Conservation (phyloP, 1,140 invertebrate genomes). For the Neodiprion virginianus region DNA sequence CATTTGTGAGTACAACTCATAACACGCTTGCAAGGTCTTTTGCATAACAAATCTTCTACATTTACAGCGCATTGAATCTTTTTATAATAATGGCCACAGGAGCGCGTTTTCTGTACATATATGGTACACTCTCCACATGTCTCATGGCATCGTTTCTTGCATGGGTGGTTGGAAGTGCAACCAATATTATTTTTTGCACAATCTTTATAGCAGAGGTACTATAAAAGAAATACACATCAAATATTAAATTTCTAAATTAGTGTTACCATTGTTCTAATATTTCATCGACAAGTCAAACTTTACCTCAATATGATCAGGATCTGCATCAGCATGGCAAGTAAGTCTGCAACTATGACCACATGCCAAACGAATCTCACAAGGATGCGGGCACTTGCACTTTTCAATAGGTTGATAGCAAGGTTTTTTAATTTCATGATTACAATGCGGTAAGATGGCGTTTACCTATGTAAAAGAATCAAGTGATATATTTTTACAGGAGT, state of each 20-base stretch:
- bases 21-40: constrained; percentile 55
- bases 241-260: constrained; percentile 46
- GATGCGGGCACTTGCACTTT: constrained; percentile 48
- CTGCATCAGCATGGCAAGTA: constrained; percentile 58
- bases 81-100: constrained; percentile 55
- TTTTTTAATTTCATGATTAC: constrained; percentile 40
- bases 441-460: neutral
- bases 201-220: constrained; percentile 61
- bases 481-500: too few species aligned
- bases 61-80: constrained; percentile 51
- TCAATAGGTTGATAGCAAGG: constrained; percentile 49
- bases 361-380: constrained; percentile 55
- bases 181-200: constrained; percentile 56
- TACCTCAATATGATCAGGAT: constrained; percentile 60
- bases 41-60: constrained; percentile 50
- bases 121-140: constrained; percentile 62
- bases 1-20: constrained; percentile 63
- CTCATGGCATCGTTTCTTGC: constrained; percentile 60
- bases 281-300: neutral
- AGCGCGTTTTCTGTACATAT: constrained; percentile 54
- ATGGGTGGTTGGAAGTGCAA: constrained; percentile 58
- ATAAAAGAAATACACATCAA: constrained; percentile 36
- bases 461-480: neutral
- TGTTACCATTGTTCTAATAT: constrained; percentile 6
- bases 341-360: constrained; percentile 62